phyloP scores from a whole-genome alignment of 2,888 invertebrate genomes.

The Monochamus alternatus region DNA sequence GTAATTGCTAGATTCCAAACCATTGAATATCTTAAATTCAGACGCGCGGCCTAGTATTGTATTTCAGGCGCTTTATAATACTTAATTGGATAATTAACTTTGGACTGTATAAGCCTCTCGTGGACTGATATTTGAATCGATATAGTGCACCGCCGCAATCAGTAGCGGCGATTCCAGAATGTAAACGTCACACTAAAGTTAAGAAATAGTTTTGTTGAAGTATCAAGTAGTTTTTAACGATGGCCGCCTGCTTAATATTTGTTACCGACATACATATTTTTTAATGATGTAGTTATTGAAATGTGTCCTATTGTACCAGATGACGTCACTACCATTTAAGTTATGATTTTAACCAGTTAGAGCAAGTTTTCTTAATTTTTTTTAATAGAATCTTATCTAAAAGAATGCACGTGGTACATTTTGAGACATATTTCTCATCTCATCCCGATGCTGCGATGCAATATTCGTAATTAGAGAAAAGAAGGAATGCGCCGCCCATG shows the following conservation, averaged over 20 bases:
- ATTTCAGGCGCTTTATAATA: conserved; percentile 22
- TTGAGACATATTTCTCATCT: too few species aligned
- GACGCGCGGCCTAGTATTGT: conserved; percentile 15
- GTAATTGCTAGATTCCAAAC: conserved; percentile 14
- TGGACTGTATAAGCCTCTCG: conserved; percentile 24
- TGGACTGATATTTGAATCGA: conserved; percentile 26
- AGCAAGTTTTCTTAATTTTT: too few species aligned
- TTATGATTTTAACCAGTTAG: too few species aligned
- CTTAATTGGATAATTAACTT: conserved; percentile 31
- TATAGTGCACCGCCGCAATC: background rate
- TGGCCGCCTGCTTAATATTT: too few species aligned
- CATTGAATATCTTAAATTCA: conserved; percentile 17
- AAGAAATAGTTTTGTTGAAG: background rate
- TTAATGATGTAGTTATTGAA: too few species aligned
- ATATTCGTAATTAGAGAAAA: background rate
- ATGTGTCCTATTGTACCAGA: too few species aligned
- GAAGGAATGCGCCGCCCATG: background rate
- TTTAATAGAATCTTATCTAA: too few species aligned
- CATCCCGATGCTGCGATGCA: too few species aligned
- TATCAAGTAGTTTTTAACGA: background rate
- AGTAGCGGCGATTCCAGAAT: background rate
- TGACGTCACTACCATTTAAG: too few species aligned
- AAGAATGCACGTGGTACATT: too few species aligned
- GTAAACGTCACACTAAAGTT: background rate
- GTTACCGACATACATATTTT: too few species aligned